Evolutionary conservation across 1,140 invertebrate genomes (phyloP).

Genomic region (Conus ventricosus): DNA sequence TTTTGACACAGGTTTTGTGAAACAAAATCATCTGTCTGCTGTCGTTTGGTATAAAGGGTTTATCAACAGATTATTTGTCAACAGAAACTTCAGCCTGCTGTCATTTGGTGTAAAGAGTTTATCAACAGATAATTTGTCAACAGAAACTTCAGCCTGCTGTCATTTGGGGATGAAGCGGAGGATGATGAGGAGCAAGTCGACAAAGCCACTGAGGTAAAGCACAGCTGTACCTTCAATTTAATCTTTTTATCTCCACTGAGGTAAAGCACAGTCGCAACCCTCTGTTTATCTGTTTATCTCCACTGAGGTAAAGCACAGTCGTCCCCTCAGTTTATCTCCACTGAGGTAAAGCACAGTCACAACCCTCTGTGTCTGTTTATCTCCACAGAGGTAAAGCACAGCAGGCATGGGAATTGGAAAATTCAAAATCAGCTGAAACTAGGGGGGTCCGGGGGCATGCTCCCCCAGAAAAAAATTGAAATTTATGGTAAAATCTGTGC

Average conservation of each 20-base stretch:
- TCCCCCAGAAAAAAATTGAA: too few species aligned
- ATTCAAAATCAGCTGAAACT: too few species aligned
- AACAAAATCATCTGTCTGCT: neutral
- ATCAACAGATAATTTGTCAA: too few species aligned
- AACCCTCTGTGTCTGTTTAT: too few species aligned
- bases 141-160: conserved; percentile 96
- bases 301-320: neutral
- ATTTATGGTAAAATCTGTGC: too few species aligned
- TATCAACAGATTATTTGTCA: neutral
- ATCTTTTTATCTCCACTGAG: neutral
- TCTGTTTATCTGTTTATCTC: neutral
- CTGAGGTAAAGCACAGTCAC: too few species aligned
- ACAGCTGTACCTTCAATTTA: neutral
- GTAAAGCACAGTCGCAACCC: neutral
- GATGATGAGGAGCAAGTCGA: conserved; percentile 87
- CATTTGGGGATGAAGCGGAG: conserved; percentile 98
- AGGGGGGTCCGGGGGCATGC: too few species aligned
- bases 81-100: neutral
- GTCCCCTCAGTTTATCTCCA: neutral
- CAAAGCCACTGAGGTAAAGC: conserved; percentile 65
- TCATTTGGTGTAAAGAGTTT: too few species aligned
- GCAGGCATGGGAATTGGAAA: too few species aligned
- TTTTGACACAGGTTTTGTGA: too few species aligned
- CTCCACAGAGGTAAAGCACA: too few species aligned
- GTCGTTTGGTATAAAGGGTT: too few species aligned